phyloP scores from a whole-genome alignment of 2,113 vertebrate species.

The Ginglymostoma cirratum region DNA sequence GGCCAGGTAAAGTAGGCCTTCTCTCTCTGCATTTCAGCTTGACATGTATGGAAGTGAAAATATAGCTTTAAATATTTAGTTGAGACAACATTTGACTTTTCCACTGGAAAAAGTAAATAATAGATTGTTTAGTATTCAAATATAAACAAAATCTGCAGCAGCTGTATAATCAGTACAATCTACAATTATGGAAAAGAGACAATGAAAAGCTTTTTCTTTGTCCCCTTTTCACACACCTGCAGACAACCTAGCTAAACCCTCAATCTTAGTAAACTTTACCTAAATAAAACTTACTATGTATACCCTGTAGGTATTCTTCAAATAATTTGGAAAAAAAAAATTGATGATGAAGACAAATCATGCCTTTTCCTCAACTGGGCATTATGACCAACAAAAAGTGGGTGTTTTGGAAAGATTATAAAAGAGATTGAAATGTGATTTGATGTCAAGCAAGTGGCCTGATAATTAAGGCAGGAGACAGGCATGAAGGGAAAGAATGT shows the following conservation, averaged over 20 bases:
- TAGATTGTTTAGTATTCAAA: constrained; percentile 16
- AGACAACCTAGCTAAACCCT: background rate
- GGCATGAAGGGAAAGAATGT: background rate
- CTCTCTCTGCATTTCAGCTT: background rate
- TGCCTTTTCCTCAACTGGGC: background rate
- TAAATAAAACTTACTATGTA: background rate
- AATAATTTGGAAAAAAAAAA: background rate
- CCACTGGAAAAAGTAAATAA: background rate
- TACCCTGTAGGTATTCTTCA: background rate
- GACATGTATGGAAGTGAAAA: background rate
- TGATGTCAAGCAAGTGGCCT: background rate
- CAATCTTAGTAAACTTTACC: background rate
- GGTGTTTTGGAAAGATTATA: background rate
- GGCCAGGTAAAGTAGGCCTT: background rate
- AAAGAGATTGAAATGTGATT: background rate
- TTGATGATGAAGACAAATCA: background rate
- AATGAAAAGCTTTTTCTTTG: background rate
- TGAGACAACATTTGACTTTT: background rate
- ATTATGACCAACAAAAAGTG: background rate
- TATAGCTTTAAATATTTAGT: background rate
- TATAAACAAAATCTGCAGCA: background rate
- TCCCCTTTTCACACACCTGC: background rate
- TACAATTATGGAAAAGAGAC: background rate
- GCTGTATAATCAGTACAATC: background rate
- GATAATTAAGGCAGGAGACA: background rate